These are phyloP conservation scores for Pachypeltis micranthus DNA, from an alignment of 1,140 invertebrate species.

Conservation along the genomic window DNA sequence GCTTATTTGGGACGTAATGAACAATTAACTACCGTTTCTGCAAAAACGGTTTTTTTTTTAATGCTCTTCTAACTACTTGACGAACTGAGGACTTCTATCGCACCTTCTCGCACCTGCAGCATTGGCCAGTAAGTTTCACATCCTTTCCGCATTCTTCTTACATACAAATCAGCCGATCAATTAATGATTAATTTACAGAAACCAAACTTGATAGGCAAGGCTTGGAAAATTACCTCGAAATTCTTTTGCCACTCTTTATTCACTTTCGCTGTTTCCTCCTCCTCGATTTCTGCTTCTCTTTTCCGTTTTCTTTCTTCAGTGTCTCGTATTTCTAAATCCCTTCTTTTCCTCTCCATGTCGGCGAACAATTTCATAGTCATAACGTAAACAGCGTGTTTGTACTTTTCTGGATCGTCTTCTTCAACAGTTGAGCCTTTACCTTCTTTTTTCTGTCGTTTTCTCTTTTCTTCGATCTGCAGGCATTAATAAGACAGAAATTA, in stretches of 20 bases:
- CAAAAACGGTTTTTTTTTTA: no score
- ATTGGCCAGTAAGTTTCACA: no score
- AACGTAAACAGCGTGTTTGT: constrained; percentile 88
- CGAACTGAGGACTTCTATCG: no score
- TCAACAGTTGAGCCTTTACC: constrained; percentile 68
- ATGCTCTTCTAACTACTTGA: no score
- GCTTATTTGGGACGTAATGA: no score
- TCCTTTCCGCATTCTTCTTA: no score
- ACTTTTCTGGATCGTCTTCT: constrained; percentile 88
- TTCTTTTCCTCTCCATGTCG: constrained; percentile 77
- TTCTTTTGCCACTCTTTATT: constrained; percentile 96
- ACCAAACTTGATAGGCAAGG: no score
- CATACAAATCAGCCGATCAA: no score
- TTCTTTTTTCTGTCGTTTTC: constrained; percentile 89
- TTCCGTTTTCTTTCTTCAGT: constrained; percentile 92
- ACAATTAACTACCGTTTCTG: no score
- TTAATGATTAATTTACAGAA: no score
- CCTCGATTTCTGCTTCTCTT: constrained; percentile 83
- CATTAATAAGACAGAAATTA: no score
- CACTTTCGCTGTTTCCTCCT: constrained; percentile 74
- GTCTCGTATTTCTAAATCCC: constrained; percentile 73
- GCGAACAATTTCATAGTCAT: constrained; percentile 98
- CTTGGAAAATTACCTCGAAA: constrained; percentile 81
- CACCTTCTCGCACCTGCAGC: no score
- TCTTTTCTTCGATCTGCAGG: constrained; percentile 83